Evolutionary conservation across 2,797 vertebrate genomes (phyloP), one percentile per base, ranked within the genome.

Genomic region (Enteromius thamalakanensis): DNA sequence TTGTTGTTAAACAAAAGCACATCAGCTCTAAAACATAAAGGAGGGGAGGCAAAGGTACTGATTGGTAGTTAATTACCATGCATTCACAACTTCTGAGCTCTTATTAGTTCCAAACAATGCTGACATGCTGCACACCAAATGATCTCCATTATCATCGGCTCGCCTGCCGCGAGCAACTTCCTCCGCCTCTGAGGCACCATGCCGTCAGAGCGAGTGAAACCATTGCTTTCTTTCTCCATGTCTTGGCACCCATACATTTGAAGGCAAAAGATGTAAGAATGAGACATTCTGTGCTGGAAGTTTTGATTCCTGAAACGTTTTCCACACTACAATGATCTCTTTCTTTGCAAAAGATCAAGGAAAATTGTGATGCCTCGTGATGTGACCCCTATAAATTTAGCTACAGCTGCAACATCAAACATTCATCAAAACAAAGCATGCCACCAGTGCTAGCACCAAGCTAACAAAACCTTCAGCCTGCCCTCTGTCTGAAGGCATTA

Each of bases 21-120:
- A 34, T 29, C 17, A 34, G 62, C 23, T 51, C 17, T 67, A 55
- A 84, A 83, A 62, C 65, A 87, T 74, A 74, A 85, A 83, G 32
- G 78, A 79, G 55, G 19, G 19, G n/a, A 70, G 53, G 84, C 75
- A 58, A 78, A 84, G 76, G 55, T 76, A 55, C 76, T 84, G 79
- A 81, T 87, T 84, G 77, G 77, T 77, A 42, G 55, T 86, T 82
- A 86, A 86, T 89, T 87, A 86, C 45, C 40, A 58, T 45, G 64
- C 76, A 82, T 87, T 85, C 84, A 80, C 71, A 71, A 67, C 71
- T 85, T 82, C 64, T 40, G 67, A 32, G 55, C 76, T 47, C 76
- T 81, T 79, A 82, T 85, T 82, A 80, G 26, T 79, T 77, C 62
- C 74, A 85, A 49, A 85, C 80, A 84, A 85, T 75, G 65, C 64